Base-by-base conservation (phyloP, 1,140 invertebrate species). In the Leucophenga varia region DNA sequence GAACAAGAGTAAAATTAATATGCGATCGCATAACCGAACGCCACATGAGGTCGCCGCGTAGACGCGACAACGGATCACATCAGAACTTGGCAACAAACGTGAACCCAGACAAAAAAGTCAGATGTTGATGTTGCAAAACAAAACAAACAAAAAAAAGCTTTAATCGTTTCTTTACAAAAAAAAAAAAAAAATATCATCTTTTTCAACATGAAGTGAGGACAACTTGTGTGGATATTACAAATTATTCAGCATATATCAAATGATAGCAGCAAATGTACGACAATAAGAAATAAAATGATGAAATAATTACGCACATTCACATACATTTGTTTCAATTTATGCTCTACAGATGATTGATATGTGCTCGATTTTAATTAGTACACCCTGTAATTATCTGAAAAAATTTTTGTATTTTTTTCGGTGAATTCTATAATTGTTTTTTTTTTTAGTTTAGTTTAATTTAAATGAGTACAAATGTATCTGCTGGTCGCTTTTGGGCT, bases 1-100 rank as follows among this genome's bases (percentile, higher is more conserved):
- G 55, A 61, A 65, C 63, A 65, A 65, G 63, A 63, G 48, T 58
- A 65, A 59, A 65, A 65, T 65, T 65, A 65, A 65, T 65, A 65
- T 65, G 63, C 58, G 49, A 59, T 37, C 16, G 35, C 35, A 25
- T 25, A 25, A 25, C 22, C 22, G n/a, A 53, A 52, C 59, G 21
- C 63, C 49, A 56, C 63, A 59, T 55, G 63, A 32, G 63, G 63
- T 65, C 61, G 21, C 18, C 40, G 41, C 20, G 28, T 34, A 43
- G 45, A 43, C 42, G 37, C 49, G 31, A 46, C 30, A 46, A 39
- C 39, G 18, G 38, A 41, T 21, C 32, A 41, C n/a, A n/a, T n/a
- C n/a, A n/a, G n/a, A n/a, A n/a, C n/a, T n/a, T n/a, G n/a, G n/a
- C n/a, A n/a, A n/a, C n/a, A n/a, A n/a, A n/a, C n/a, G n/a, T n/a